Base-by-base conservation (phyloP, 2,113 vertebrate species). In the Megaceryle maxima region DNA sequence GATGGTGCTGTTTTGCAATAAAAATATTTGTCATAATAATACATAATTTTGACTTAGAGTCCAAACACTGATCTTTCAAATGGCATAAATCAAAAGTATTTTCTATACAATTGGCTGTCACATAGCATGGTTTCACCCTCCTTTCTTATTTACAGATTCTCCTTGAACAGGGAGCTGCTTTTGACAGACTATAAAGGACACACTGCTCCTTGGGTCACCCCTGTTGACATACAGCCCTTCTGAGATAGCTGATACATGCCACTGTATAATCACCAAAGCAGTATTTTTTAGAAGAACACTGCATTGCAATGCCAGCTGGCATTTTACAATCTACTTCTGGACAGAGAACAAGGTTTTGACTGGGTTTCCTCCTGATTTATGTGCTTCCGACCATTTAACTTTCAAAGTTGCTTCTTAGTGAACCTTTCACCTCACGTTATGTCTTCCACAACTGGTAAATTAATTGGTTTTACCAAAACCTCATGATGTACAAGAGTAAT, bases 1-100 rank as follows among this genome's bases (percentile, higher is more conserved):
- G 75, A 51, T 0, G 1, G 15, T 50, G 29, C 3, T 83, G 35
- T 70, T 91, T 78, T 69, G 48, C 68, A 94, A 92, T 68, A 86
- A 84, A 94, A 87, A 84, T 94, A 94, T 91, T 94, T 95, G 25
- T 72, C 39, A 31, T 81, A 68, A 64, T 78, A 72, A 26, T 78
- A 76, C 22, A 48, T 56, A 78, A 83, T 82, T 94, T 90, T 81
- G 57, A 68, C 51, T 60, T 79, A 31, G 37, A 73, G 43, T 64
- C 57, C 74, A 92, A 95, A 78, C 31, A 76, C 19, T 55, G n/a
- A 29, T 90, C 43, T 96, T 84, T 82, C 55, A 93, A 89, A 82
- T 33, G 70, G 7, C 74, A 43, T 76, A 78, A 89, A 88, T 87
- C 60, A 93, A 90, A 62, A 20, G 31, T 41, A 50, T 75, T 82